Evolutionary conservation across 1,140 invertebrate species (phyloP).

Genomic region (Ceratina calcarata): DNA sequence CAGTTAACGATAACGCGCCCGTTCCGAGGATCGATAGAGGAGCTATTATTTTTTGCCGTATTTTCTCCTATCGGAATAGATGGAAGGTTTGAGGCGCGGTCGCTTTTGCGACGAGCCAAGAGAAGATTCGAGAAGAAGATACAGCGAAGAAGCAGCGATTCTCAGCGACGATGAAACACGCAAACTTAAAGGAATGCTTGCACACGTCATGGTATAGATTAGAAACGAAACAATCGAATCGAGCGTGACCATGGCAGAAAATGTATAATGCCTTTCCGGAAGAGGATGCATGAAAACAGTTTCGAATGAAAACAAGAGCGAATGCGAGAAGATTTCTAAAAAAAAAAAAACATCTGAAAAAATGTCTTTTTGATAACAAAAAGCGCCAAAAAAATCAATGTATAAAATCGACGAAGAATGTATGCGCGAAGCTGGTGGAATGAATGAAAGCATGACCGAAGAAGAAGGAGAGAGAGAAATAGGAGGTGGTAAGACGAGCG

Average conservation of each 20-base stretch:
- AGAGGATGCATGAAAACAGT: neutral
- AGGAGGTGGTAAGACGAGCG: neutral
- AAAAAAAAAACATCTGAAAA: constrained; percentile 56
- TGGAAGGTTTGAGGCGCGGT: constrained; percentile 7
- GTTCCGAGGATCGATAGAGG: constrained; percentile 25
- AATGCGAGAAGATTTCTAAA: constrained; percentile 50
- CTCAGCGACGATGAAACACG: neutral
- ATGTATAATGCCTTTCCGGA: constrained; percentile 43
- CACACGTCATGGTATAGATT: too few species aligned
- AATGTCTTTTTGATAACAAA: constrained; percentile 66
- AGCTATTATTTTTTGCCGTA: constrained; percentile 47
- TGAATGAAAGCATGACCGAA: constrained; percentile 25
- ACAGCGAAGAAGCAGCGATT: neutral
- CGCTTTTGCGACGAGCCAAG: neutral
- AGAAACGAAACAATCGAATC: neutral
- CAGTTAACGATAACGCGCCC: constrained; percentile 13
- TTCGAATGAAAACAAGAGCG: constrained; percentile 13
- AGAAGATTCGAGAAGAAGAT: neutral
- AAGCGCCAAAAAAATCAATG: constrained; percentile 60
- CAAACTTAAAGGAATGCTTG: neutral
- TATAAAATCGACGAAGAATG: constrained; percentile 32
- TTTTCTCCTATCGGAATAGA: constrained; percentile 20
- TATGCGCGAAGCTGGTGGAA: neutral
- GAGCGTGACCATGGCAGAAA: constrained; percentile 46
- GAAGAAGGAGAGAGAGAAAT: neutral